Evolutionary conservation across 2,113 vertebrate genomes (phyloP).

Genomic region (Arothron firmamentum): DNA sequence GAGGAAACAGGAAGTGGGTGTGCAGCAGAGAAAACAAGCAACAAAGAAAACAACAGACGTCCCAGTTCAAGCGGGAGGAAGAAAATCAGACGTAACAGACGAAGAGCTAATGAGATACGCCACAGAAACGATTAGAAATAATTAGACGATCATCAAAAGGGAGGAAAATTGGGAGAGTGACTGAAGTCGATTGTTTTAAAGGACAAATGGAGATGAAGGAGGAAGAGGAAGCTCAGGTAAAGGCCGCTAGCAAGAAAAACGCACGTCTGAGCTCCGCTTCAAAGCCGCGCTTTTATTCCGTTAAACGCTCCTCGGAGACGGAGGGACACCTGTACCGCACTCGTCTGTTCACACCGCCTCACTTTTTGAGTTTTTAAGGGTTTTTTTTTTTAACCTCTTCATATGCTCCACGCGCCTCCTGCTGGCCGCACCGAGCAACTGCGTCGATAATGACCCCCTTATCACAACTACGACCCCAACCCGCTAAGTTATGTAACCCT

Average conservation of each 20-base stretch:
- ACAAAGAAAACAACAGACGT: slow-evolving; percentile 12
- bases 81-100: slow-evolving; percentile 12
- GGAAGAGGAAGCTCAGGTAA: slow-evolving; percentile 28
- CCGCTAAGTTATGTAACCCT: no score
- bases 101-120: slow-evolving; percentile 49
- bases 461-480: no score
- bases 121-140: slow-evolving; percentile 60
- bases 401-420: neutral
- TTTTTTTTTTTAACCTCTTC: no score
- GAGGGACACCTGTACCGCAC: neutral
- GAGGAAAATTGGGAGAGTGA: slow-evolving; percentile 32
- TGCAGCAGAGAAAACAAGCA: slow-evolving; percentile 39
- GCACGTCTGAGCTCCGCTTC: slow-evolving; percentile 12
- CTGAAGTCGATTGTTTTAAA: slow-evolving; percentile 58
- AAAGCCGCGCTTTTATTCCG: slow-evolving; percentile 13
- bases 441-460: no score
- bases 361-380: no score
- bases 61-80: slow-evolving; percentile 31
- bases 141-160: slow-evolving; percentile 57
- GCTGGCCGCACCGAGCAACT: neutral
- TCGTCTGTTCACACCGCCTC: neutral
- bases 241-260: neutral
- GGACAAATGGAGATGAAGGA: slow-evolving; percentile 34
- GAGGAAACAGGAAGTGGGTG: slow-evolving; percentile 54
- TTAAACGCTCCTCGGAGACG: slow-evolving; percentile 23